Percentiles rank a stretch among this genome's conserved stretches.
Conservation (phyloP, 2,888 invertebrate genomes). For the Conistra vaccinii region DNA sequence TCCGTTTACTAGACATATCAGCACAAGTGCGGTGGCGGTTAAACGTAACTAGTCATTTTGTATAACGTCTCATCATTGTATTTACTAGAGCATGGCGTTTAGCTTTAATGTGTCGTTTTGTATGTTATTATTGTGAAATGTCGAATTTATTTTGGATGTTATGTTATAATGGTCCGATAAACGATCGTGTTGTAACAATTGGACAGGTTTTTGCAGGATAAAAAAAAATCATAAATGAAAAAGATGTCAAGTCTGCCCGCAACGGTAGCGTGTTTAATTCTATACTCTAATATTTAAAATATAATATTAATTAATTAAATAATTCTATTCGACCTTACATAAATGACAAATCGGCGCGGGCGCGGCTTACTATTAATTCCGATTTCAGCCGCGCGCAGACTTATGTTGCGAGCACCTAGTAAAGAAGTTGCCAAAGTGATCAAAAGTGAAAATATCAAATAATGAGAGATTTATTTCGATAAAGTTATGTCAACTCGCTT, state of each 20-base stretch:
- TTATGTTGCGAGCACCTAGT: too few relatives aligned
- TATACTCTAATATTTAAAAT: too few relatives aligned
- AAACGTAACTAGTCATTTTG: constrained; percentile 59
- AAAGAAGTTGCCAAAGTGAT: neutral
- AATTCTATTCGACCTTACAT: too few relatives aligned
- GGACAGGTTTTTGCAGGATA: neutral
- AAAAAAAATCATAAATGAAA: neutral
- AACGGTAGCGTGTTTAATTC: too few relatives aligned
- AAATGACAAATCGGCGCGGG: too few relatives aligned
- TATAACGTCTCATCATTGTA: constrained; percentile 52
- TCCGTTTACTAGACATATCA: constrained; percentile 72
- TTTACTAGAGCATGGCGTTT: constrained; percentile 49
- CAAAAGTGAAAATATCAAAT: neutral
- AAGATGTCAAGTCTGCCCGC: too few relatives aligned
- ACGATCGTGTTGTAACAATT: neutral
- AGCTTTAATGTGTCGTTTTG: constrained; percentile 14
- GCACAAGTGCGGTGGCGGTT: constrained; percentile 58
- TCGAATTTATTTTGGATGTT: neutral
- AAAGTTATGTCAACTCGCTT: neutral
- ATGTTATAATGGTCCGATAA: neutral
- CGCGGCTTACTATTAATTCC: too few relatives aligned
- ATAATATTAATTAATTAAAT: too few relatives aligned
- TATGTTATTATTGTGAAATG: neutral
- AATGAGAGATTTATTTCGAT: neutral
- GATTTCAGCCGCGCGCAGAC: too few relatives aligned